phyloP scores from a whole-genome alignment of 2,797 vertebrate species.

The Muscicapa comitata region DNA sequence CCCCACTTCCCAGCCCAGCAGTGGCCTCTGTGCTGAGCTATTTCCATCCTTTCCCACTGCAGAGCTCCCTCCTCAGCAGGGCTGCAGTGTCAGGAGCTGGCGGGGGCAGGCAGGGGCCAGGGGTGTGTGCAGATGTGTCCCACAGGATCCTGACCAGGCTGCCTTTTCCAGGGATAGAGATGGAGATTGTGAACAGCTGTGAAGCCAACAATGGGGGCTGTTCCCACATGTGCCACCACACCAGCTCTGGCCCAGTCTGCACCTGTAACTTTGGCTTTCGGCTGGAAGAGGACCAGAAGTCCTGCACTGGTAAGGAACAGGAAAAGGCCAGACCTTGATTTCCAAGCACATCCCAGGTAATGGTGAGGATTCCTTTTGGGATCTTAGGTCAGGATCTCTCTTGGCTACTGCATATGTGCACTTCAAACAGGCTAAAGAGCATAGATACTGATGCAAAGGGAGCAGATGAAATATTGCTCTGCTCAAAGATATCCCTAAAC shows the following conservation, averaged over 20 bases:
- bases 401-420: accelerated
- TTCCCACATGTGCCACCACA: constrained; percentile 89
- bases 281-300: constrained; percentile 85
- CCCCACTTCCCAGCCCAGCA: not conserved
- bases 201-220: constrained; percentile 88
- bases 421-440: not conserved
- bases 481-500: not conserved
- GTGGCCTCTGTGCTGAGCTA: not conserved
- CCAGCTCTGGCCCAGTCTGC: constrained; percentile 82
- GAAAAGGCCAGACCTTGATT: accelerated
- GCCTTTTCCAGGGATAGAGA: constrained; percentile 86
- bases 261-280: constrained; percentile 85
- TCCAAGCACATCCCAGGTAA: not conserved
- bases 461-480: not conserved
- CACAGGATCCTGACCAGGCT: not conserved
- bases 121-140: accelerated
- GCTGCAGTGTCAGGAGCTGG: not conserved
- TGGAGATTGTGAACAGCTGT: constrained; percentile 97
- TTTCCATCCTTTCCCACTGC: not conserved
- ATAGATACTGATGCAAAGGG: not conserved
- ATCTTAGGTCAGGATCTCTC: not conserved
- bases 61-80: not conserved
- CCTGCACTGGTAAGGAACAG: constrained; percentile 81
- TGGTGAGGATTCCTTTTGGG: accelerated
- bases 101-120: not conserved